Conservation (phyloP, 2,797 vertebrate species). For the Meda fulgida region DNA sequence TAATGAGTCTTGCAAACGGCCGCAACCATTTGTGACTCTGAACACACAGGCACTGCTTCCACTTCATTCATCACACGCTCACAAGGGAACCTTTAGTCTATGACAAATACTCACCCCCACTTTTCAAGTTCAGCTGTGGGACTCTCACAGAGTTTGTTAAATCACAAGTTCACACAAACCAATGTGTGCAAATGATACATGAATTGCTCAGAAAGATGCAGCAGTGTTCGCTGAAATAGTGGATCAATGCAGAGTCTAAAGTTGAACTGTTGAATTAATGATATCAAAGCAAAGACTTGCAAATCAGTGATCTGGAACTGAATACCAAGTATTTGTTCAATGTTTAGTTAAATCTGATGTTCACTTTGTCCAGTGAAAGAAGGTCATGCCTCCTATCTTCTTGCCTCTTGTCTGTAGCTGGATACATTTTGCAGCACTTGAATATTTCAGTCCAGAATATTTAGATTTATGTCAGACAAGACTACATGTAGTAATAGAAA, state of each 20-base stretch:
- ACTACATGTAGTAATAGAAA: background rate
- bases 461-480: background rate
- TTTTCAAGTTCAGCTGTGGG: conserved; percentile 40
- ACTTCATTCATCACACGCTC: conserved; percentile 42
- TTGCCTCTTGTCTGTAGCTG: background rate
- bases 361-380: background rate
- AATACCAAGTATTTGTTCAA: background rate
- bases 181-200: background rate
- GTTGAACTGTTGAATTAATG: background rate
- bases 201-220: conserved; percentile 21
- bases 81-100: conserved; percentile 45
- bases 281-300: background rate
- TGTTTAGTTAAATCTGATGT: background rate
- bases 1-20: conserved; percentile 43
- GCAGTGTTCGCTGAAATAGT: background rate
- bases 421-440: background rate
- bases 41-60: conserved; percentile 42
- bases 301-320: background rate
- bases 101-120: conserved; percentile 48
- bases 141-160: conserved; percentile 44
- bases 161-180: conserved; percentile 26
- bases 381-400: background rate
- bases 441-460: background rate
- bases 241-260: conserved; percentile 37
- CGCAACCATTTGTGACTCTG: conserved; percentile 38